Conservation (phyloP, 92 coral and sea anemone species). For the Siderastrea siderea region DNA sequence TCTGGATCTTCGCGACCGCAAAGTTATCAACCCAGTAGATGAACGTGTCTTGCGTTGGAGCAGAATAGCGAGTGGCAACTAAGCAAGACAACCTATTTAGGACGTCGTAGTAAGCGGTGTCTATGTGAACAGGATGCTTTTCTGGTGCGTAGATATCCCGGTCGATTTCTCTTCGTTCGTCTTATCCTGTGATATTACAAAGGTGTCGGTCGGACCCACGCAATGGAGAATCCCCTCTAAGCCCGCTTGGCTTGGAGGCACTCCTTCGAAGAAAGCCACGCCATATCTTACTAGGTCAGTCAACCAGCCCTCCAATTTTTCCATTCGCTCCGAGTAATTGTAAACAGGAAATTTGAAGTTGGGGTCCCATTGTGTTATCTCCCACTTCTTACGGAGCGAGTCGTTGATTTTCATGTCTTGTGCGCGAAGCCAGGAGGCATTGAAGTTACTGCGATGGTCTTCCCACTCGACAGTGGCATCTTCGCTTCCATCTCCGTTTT, state of each 20-base stretch:
- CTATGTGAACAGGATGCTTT: slow-evolving; percentile 37
- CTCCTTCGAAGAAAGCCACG: slow-evolving; percentile 46
- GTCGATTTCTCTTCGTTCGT: no score
- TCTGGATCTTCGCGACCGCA: slow-evolving; percentile 54
- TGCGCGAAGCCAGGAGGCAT: slow-evolving; percentile 51
- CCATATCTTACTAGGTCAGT: slow-evolving; percentile 29
- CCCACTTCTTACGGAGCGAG: background rate
- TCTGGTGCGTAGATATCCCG: slow-evolving; percentile 1
- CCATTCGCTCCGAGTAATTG: slow-evolving; percentile 16
- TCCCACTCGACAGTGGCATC: slow-evolving; percentile 27
- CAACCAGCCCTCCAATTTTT: slow-evolving; percentile 26
- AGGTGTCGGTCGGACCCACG: slow-evolving; percentile 9
- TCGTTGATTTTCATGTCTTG: slow-evolving; percentile 13
- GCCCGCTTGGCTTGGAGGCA: slow-evolving; percentile 41
- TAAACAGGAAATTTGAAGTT: no score
- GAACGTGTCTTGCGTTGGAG: background rate
- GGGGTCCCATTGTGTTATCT: no score
- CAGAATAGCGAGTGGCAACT: background rate
- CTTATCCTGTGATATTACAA: no score
- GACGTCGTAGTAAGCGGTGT: slow-evolving; percentile 22
- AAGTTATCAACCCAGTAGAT: slow-evolving; percentile 29
- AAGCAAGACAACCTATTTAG: slow-evolving; percentile 31
- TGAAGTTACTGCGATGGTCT: slow-evolving; percentile 30
- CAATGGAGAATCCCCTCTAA: slow-evolving; percentile 11
- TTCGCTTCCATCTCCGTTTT: slow-evolving; percentile 3